Percentiles rank a stretch among this genome's conserved stretches.
These are phyloP conservation scores for Xanthostigma xanthostigma DNA, from an alignment of 2,888 invertebrate species.

Conservation along the genomic window DNA sequence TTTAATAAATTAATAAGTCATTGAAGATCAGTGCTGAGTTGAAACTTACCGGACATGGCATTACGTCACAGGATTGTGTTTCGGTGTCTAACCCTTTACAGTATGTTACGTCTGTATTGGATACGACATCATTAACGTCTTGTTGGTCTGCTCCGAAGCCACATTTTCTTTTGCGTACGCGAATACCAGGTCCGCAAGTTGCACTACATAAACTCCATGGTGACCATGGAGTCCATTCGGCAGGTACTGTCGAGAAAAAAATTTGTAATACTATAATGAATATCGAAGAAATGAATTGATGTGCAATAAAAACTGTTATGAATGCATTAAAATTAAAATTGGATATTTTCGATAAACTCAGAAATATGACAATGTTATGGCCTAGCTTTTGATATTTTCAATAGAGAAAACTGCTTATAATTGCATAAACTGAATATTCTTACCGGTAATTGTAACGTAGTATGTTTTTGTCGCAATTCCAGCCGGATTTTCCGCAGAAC, in stretches of 20 bases:
- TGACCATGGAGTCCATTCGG: constrained; percentile 34
- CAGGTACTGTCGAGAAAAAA: constrained; percentile 27
- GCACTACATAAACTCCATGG: constrained; percentile 33
- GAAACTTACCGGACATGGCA: constrained; percentile 30
- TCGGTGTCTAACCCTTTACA: constrained; percentile 24
- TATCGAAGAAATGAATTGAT: too few species aligned
- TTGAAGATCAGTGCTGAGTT: too few species aligned
- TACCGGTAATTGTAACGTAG: constrained; percentile 27
- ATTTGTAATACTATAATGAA: not conserved
- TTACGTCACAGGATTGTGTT: constrained; percentile 31
- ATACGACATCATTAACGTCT: constrained; percentile 1
- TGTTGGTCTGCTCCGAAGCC: constrained; percentile 27
- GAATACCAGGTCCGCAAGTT: constrained; percentile 32
- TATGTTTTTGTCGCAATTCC: constrained; percentile 31
- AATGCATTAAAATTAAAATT: not conserved
- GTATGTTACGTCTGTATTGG: constrained; percentile 5
- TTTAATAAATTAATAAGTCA: too few species aligned
- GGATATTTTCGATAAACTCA: too few species aligned
- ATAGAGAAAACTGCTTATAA: not conserved
- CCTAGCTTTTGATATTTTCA: too few species aligned
- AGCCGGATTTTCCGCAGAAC: constrained; percentile 37
- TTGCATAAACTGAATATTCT: not conserved
- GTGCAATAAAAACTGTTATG: not conserved
- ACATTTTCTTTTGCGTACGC: constrained; percentile 26
- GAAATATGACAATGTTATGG: too few species aligned